Conservation (phyloP, 2,113 vertebrate species). For the Globicephala melas region DNA sequence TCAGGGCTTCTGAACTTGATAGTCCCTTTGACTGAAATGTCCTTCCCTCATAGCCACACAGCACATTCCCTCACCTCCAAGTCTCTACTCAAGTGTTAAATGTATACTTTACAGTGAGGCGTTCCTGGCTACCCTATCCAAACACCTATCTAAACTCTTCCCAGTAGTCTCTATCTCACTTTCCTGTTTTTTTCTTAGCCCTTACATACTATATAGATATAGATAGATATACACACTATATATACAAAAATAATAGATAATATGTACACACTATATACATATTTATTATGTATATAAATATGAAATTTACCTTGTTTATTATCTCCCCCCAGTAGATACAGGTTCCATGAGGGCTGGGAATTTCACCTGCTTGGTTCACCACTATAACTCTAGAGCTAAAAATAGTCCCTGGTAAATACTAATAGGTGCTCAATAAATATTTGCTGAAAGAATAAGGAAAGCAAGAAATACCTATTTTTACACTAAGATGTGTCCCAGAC, state of each 20-base stretch:
- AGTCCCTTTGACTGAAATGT: background rate
- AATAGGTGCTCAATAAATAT: background rate
- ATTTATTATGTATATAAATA: background rate
- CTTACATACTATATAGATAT: background rate
- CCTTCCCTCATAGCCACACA: background rate
- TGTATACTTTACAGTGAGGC: background rate
- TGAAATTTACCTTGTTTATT: background rate
- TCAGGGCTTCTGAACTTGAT: background rate
- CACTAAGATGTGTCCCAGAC: background rate
- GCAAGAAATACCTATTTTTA: background rate
- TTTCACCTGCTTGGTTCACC: background rate
- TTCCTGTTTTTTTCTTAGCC: background rate
- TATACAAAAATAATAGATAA: background rate
- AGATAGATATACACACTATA: background rate
- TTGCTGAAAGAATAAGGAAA: slow-evolving; percentile 2
- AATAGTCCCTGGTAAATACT: background rate
- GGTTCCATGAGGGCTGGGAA: background rate
- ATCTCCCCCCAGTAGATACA: background rate
- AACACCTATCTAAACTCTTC: background rate
- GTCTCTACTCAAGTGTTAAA: background rate
- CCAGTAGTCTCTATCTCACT: background rate
- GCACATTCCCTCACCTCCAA: background rate
- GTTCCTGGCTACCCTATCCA: background rate
- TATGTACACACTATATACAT: background rate
- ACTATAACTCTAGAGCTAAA: background rate